Conservation (phyloP, 2,113 vertebrate species). For the Microcebus lehilahytsara region DNA sequence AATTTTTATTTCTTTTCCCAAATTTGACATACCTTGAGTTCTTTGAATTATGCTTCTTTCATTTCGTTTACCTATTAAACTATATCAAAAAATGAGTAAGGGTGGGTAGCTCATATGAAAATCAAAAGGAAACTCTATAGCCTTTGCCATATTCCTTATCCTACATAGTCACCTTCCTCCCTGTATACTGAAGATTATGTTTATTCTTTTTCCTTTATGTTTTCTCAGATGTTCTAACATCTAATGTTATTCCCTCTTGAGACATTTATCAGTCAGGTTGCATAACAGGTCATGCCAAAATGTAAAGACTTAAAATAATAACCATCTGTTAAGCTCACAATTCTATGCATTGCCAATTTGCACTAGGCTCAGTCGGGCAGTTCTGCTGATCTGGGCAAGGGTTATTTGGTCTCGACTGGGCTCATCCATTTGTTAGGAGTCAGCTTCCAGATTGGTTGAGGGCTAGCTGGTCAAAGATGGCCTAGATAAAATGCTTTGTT, state of each 20-base stretch:
- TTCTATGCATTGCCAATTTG: background rate
- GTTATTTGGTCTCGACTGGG: background rate
- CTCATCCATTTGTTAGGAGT: background rate
- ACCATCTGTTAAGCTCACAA: background rate
- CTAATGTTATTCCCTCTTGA: background rate
- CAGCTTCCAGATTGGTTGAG: background rate
- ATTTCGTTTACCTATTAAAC: background rate
- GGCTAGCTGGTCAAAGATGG: background rate
- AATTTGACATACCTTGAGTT: background rate
- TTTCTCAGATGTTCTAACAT: background rate
- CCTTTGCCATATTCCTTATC: background rate
- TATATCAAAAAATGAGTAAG: background rate
- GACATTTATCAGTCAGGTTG: background rate
- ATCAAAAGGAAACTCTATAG: background rate
- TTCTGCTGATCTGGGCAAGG: background rate
- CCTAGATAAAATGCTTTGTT: background rate
- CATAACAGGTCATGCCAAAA: background rate
- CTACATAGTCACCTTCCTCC: background rate
- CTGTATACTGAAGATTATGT: background rate
- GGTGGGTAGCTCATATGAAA: background rate
- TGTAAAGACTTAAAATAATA: slow-evolving; percentile 8
- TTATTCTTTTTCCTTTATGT: background rate
- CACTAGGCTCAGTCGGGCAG: background rate
- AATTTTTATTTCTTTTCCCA: background rate
- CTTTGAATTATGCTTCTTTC: background rate